Conservation (phyloP, 2,113 vertebrate species). For the Caranx melampygus region DNA sequence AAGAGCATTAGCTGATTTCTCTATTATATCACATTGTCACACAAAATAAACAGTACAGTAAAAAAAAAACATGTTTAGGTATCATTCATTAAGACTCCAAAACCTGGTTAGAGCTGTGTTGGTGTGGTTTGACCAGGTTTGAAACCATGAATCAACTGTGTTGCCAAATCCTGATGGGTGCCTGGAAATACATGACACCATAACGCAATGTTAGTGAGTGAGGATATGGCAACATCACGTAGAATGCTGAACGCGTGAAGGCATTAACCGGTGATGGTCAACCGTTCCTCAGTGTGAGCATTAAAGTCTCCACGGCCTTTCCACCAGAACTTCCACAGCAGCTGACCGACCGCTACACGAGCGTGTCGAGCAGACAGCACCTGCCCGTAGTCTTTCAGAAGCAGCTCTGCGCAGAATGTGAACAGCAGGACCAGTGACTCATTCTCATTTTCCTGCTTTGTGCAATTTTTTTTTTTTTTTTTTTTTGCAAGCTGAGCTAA, state of each 20-base stretch:
- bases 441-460: not conserved
- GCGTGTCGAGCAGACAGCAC: not conserved
- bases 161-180: not conserved
- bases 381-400: not conserved
- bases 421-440: conserved; percentile 3
- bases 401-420: not conserved
- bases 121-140: not conserved
- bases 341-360: too few species aligned
- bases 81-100: too few species aligned
- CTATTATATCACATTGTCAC: not conserved
- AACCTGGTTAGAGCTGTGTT: not conserved
- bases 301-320: not conserved
- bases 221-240: too few species aligned
- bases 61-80: too few species aligned
- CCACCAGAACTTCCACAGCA: not conserved
- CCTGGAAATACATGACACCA: not conserved
- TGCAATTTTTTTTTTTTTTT: not conserved
- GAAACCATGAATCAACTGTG: not conserved
- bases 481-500: not conserved
- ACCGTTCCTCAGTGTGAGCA: too few species aligned
- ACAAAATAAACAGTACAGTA: not conserved
- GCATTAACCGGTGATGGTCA: not conserved
- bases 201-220: too few species aligned
- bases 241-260: not conserved
- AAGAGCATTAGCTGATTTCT: not conserved